Conservation (phyloP, 2,888 invertebrate genomes). For the Cepaea hortensis region DNA sequence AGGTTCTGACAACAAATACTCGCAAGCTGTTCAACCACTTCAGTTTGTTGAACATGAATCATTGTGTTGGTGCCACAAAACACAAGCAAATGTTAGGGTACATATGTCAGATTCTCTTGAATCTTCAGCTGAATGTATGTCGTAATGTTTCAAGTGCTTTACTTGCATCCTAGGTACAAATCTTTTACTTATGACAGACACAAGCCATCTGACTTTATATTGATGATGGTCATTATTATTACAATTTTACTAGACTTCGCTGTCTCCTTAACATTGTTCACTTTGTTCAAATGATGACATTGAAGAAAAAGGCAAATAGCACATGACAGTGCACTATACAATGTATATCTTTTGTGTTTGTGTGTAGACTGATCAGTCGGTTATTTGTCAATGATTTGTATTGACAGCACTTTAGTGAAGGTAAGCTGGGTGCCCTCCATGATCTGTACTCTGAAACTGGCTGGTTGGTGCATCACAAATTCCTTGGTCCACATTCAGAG, state of each 20-base stretch:
- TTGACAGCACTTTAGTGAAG: conserved; percentile 36
- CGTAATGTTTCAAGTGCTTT: too few species aligned
- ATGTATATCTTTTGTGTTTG: neutral
- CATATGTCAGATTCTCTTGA: too few species aligned
- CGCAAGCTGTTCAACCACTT: neutral
- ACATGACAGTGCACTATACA: too few species aligned
- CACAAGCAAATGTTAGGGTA: too few species aligned
- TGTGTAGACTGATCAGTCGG: neutral
- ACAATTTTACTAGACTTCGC: too few species aligned
- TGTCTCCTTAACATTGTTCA: neutral
- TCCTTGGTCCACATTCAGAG: conserved; percentile 48
- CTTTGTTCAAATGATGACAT: neutral
- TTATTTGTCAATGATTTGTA: neutral
- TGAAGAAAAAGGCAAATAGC: too few species aligned
- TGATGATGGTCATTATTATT: too few species aligned
- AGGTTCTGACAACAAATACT: too few species aligned
- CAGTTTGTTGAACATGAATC: neutral
- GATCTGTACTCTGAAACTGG: conserved; percentile 51
- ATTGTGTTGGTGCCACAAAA: too few species aligned
- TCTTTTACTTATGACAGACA: too few species aligned
- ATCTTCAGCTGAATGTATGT: too few species aligned
- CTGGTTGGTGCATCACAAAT: conserved; percentile 53
- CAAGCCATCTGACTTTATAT: neutral
- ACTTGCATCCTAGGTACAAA: too few species aligned
- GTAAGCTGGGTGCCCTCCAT: conserved; percentile 24